Evolutionary conservation across 2,888 invertebrate species (phyloP).

Genomic region (Cheilosia scutellata): DNA sequence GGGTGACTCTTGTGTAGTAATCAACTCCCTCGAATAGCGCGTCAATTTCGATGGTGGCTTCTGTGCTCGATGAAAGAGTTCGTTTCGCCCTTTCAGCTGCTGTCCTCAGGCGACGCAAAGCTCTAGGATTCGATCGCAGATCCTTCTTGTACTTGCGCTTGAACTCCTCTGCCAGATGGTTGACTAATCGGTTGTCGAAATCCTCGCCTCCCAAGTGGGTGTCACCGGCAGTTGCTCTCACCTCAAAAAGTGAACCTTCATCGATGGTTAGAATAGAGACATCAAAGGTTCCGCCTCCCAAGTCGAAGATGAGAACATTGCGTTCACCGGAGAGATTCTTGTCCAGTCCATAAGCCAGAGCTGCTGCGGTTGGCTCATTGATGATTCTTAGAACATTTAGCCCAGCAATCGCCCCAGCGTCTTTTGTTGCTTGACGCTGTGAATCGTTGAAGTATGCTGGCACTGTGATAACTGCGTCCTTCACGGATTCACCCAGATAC

Average conservation of each 20-base stretch:
- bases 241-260: conserved; percentile 95
- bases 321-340: conserved; percentile 91
- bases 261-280: conserved; percentile 97
- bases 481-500: conserved; percentile 92
- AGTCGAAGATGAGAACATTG: conserved; percentile 88
- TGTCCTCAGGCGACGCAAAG: conserved; percentile 88
- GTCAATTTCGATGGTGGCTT: conserved; percentile 89
- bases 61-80: conserved; percentile 86
- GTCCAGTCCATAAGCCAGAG: conserved; percentile 94
- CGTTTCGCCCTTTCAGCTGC: conserved; percentile 91
- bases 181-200: conserved; percentile 94
- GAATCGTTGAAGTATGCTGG: conserved; percentile 97
- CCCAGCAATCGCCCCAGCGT: conserved; percentile 95
- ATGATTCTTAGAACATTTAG: conserved; percentile 96
- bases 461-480: conserved; percentile 95
- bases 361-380: conserved; percentile 96
- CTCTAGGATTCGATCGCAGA: conserved; percentile 86
- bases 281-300: conserved; percentile 94
- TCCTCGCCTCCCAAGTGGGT: conserved; percentile 97
- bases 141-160: conserved; percentile 90
- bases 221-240: conserved; percentile 97
- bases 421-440: conserved; percentile 96
- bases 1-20: conserved; percentile 88
- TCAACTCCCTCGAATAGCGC: conserved; percentile 89
- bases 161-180: conserved; percentile 93